phyloP scores from a whole-genome alignment of 2,888 invertebrate species.

The Spicauda simplicius region DNA sequence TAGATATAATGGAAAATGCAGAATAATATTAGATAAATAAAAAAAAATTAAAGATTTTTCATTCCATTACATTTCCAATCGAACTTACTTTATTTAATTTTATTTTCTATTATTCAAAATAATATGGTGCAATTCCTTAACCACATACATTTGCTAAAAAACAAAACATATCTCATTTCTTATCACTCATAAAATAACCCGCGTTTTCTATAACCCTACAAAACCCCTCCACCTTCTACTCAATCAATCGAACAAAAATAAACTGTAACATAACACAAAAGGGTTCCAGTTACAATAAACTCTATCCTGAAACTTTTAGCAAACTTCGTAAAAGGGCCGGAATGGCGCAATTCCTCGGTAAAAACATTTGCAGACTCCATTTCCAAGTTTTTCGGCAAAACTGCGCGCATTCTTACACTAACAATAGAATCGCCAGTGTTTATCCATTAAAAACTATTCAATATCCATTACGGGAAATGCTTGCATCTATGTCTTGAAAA shows the following conservation, averaged over 20 bases:
- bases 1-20: too few relatives aligned
- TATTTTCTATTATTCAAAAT: too few relatives aligned
- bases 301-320: conserved; percentile 43
- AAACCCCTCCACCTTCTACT: conserved; percentile 42
- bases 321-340: conserved; percentile 47
- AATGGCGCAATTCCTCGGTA: conserved; percentile 46
- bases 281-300: conserved; percentile 50
- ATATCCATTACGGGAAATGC: background rate
- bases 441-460: background rate
- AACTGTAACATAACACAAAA: conserved; percentile 50
- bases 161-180: too few relatives aligned
- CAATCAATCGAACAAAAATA: conserved; percentile 48
- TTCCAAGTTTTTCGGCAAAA: conserved; percentile 31
- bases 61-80: too few relatives aligned
- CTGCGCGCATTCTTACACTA: conserved; percentile 7
- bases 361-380: conserved; percentile 48
- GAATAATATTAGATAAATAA: too few relatives aligned
- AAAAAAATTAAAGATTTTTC: too few relatives aligned
- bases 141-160: too few relatives aligned
- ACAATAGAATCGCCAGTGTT: conserved; percentile 18
- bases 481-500: too few relatives aligned
- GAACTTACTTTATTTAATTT: too few relatives aligned
- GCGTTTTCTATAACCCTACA: conserved; percentile 40
- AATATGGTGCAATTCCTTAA: too few relatives aligned
- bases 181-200: background rate